Conservation (phyloP, 2,797 vertebrate genomes). For the Okamejei kenojei region DNA sequence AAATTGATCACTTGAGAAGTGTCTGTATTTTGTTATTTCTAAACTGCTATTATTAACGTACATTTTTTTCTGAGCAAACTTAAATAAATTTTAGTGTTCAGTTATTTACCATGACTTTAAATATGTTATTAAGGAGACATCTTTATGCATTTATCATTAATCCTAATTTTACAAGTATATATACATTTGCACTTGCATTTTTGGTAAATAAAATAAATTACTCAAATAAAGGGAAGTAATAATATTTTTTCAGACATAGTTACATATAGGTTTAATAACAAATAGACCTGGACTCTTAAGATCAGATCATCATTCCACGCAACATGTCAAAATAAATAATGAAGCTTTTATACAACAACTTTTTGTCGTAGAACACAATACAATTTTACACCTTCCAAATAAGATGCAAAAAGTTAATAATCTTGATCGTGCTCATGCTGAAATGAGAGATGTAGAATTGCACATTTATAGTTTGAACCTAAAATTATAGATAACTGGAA, state of each 20-base stretch:
- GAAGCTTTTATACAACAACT: neutral
- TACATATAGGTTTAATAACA: neutral
- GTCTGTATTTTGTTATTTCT: neutral
- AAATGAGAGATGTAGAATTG: neutral
- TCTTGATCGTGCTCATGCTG: neutral
- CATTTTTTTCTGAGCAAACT: neutral
- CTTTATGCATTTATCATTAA: neutral
- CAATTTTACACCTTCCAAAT: neutral
- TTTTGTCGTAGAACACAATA: neutral
- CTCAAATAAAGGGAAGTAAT: neutral
- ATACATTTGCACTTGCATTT: neutral
- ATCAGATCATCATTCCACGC: neutral
- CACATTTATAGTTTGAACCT: neutral
- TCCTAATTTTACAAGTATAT: neutral
- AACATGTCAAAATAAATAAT: neutral
- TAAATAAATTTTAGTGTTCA: constrained; percentile 1
- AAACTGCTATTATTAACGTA: neutral
- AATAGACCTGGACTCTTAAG: neutral
- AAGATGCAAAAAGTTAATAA: neutral
- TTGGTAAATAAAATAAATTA: neutral
- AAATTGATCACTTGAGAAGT: neutral
- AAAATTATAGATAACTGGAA: neutral
- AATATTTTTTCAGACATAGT: neutral
- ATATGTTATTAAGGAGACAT: neutral
- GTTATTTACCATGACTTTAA: neutral